A percentile compares a stretch with the other conserved stretches of the same genome.
These are phyloP conservation scores for Tachina grossa DNA, from an alignment of 2,888 invertebrate species.

Conservation along the genomic window DNA sequence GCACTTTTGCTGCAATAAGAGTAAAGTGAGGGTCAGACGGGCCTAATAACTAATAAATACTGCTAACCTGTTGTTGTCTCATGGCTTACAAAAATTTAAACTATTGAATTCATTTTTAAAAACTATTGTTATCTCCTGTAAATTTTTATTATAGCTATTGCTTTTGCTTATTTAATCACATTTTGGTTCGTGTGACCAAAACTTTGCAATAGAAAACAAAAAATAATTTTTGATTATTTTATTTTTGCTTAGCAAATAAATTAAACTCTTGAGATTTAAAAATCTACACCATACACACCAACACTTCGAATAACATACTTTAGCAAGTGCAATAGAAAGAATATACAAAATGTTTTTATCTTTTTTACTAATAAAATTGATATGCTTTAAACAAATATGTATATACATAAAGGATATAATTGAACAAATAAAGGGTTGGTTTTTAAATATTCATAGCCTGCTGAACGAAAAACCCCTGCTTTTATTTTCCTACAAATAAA, in stretches of 20 bases:
- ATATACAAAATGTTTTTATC: conserved; percentile 14
- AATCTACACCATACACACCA: background rate
- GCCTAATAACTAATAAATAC: too few relatives aligned
- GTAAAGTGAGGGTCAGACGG: too few relatives aligned
- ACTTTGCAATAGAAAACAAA: conserved; percentile 10
- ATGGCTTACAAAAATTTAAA: too few relatives aligned
- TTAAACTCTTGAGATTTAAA: conserved; percentile 46
- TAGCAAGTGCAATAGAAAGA: conserved; percentile 28
- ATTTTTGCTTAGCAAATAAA: conserved; percentile 45
- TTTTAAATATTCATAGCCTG: background rate
- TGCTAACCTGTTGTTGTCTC: too few relatives aligned
- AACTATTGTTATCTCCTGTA: too few relatives aligned
- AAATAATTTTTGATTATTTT: conserved; percentile 18
- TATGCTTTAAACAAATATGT: conserved; percentile 34
- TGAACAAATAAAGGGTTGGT: conserved; percentile 42
- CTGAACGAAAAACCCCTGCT: background rate
- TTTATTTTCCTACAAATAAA: background rate
- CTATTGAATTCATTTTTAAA: too few relatives aligned
- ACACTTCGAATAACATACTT: conserved; percentile 21
- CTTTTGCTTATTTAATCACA: background rate
- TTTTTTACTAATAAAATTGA: conserved; percentile 52
- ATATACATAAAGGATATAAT: conserved; percentile 27
- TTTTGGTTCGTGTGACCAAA: background rate
- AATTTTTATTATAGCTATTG: background rate
- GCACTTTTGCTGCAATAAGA: too few relatives aligned